Conservation (phyloP, 2,113 vertebrate species). For the Paramormyrops kingsleyae region DNA sequence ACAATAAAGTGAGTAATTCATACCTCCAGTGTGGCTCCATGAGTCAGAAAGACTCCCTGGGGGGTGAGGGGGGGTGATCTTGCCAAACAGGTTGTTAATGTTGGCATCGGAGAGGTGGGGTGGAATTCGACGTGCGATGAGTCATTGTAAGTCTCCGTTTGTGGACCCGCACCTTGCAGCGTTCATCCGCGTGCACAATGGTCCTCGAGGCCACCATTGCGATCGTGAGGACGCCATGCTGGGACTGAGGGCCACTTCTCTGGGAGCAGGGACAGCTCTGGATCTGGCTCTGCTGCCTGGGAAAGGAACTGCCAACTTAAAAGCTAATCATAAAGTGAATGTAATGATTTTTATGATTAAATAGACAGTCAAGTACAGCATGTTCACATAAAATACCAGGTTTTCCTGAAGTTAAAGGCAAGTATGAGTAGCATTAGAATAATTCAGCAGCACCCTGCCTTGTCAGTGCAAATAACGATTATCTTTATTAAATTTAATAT, state of each 20-base stretch:
- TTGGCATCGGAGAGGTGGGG: background rate
- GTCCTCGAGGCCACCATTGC: background rate
- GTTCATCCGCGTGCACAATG: background rate
- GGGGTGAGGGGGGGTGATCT: background rate
- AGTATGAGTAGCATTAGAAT: background rate
- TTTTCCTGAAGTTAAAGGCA: background rate
- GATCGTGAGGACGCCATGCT: background rate
- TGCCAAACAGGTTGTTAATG: background rate
- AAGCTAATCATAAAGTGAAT: background rate
- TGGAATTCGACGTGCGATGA: background rate
- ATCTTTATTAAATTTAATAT: conserved; percentile 1
- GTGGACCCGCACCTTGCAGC: background rate
- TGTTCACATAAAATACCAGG: background rate
- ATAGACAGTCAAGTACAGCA: background rate
- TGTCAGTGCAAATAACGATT: background rate
- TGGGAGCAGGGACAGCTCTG: background rate
- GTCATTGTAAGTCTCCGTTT: background rate
- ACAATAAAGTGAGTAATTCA: background rate
- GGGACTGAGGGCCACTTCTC: background rate
- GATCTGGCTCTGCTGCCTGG: background rate
- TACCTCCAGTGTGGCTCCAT: background rate
- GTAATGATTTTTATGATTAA: background rate
- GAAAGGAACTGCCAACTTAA: background rate
- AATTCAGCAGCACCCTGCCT: background rate
- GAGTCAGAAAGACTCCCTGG: background rate